A percentile compares a stretch with the other conserved stretches of the same genome.
Evolutionary conservation across 1,140 invertebrate genomes (phyloP).

Genomic region (Bilobella aurantiaca): DNA sequence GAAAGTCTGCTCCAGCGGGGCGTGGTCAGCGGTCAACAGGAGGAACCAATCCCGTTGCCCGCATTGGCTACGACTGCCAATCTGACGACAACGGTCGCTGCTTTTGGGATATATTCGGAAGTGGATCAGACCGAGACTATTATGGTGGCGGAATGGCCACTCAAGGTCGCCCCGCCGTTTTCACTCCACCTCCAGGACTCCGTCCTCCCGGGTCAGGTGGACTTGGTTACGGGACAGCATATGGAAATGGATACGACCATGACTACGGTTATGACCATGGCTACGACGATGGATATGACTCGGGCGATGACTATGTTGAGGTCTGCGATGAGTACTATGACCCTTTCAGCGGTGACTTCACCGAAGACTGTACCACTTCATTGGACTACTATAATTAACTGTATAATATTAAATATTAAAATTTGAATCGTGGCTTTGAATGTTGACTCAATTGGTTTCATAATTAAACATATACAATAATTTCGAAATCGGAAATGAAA

Average conservation of each 20-base stretch:
- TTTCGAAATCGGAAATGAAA: no score
- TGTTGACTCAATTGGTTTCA: background rate
- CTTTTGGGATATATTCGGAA: background rate
- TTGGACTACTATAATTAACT: background rate
- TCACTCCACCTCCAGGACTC: background rate
- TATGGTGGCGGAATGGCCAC: background rate
- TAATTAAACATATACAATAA: background rate
- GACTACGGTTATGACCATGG: background rate
- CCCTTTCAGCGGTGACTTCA: background rate
- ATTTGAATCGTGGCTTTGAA: background rate
- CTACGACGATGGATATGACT: background rate
- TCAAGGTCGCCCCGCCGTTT: background rate
- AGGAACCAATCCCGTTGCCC: background rate
- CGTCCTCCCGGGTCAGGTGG: background rate
- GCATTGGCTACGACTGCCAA: background rate
- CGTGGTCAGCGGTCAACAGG: background rate
- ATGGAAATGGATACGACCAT: background rate
- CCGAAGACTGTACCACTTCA: background rate
- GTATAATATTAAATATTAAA: background rate
- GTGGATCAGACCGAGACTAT: background rate
- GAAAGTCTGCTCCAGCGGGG: background rate
- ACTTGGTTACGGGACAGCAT: background rate
- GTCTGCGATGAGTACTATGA: background rate
- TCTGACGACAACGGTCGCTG: background rate
- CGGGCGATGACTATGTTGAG: background rate